Conservation (phyloP, 2,888 invertebrate genomes). For the Caenorhabditis sp. region DNA sequence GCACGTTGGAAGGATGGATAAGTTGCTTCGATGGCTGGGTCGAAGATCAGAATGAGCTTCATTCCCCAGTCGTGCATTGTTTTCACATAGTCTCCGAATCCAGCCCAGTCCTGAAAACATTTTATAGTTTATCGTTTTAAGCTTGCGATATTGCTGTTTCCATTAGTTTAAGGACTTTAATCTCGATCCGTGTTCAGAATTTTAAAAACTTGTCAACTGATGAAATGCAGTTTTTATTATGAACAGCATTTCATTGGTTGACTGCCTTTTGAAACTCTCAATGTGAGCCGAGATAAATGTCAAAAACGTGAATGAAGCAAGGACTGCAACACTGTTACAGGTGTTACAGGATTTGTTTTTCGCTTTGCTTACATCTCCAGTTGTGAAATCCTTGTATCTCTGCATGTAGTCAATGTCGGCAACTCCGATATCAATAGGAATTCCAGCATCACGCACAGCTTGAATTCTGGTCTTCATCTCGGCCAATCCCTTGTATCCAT, state of each 20-base stretch:
- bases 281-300: no score
- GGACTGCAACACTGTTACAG: no score
- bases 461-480: slow-evolving; percentile 78
- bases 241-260: no score
- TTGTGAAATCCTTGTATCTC: slow-evolving; percentile 89
- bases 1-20: slow-evolving; percentile 77
- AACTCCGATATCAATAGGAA: slow-evolving; percentile 86
- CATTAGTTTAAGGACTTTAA: no score
- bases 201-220: no score
- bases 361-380: slow-evolving; percentile 58
- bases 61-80: slow-evolving; percentile 75
- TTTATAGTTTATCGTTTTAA: background rate
- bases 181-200: no score
- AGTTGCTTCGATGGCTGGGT: slow-evolving; percentile 80
- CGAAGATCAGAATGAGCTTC: slow-evolving; percentile 80
- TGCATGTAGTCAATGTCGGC: slow-evolving; percentile 93
- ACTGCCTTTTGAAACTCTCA: no score
- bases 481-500: slow-evolving; percentile 76
- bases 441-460: slow-evolving; percentile 82
- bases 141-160: no score
- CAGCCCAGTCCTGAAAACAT: slow-evolving; percentile 75
- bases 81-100: slow-evolving; percentile 74
- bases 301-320: no score
- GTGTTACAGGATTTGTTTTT: no score
- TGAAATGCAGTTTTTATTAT: no score